A percentile compares a stretch with the other conserved stretches of the same genome.
These are phyloP conservation scores for Pao palembangensis DNA, from an alignment of 2,113 vertebrate genomes.

Conservation along the genomic window DNA sequence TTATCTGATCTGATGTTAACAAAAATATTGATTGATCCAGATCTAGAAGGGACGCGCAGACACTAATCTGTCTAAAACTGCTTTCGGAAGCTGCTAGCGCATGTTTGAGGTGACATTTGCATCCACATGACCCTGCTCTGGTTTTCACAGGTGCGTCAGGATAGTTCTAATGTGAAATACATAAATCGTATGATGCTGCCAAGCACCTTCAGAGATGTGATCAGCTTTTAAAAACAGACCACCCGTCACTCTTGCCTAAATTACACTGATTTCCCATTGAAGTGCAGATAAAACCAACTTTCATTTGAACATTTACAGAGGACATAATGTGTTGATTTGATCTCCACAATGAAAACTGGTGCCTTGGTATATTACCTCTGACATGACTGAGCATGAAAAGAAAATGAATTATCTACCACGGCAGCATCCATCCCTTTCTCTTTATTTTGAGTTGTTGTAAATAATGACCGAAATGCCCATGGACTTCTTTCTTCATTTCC, in stretches of 20 bases:
- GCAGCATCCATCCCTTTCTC: constrained; percentile 40
- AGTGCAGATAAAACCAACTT: constrained; percentile 23
- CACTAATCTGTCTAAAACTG: background rate
- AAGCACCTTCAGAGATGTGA: constrained; percentile 19
- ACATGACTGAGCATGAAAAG: constrained; percentile 45
- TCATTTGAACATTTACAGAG: constrained; percentile 40
- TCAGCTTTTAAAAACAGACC: constrained; percentile 21
- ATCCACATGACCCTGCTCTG: too few species aligned
- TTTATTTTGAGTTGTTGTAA: constrained; percentile 45
- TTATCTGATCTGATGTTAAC: background rate
- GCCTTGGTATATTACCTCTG: constrained; percentile 14
- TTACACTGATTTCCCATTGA: constrained; percentile 23
- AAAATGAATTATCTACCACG: constrained; percentile 46
- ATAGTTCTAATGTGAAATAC: too few species aligned
- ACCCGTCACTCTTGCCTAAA: constrained; percentile 26
- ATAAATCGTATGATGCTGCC: background rate
- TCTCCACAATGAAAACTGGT: constrained; percentile 29
- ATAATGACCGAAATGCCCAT: constrained; percentile 53
- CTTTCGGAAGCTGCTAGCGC: too few species aligned
- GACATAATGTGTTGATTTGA: constrained; percentile 29
- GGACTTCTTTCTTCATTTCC: constrained; percentile 60
- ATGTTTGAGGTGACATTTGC: too few species aligned
- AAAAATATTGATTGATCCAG: background rate
- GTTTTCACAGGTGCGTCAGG: too few species aligned
- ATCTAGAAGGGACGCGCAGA: background rate